Conservation (phyloP, 2,113 vertebrate species). For the Stegostoma tigrinum region DNA sequence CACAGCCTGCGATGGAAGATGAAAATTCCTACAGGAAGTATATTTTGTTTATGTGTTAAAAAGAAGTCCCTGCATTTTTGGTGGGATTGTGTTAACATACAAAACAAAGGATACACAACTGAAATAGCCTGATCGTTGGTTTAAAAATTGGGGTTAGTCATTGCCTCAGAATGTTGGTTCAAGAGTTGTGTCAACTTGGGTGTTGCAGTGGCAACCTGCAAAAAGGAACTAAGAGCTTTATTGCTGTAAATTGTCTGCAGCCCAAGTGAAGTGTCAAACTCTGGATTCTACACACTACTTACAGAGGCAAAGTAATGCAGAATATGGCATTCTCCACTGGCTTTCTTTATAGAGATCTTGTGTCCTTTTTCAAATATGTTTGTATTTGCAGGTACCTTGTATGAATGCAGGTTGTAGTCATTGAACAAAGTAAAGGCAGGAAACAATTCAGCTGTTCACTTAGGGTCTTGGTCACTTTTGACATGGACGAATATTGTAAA, state of each 20-base stretch:
- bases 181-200: neutral
- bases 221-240: neutral
- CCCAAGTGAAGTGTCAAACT: constrained; percentile 25
- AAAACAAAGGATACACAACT: neutral
- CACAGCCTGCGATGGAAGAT: constrained; percentile 13
- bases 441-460: neutral
- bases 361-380: neutral
- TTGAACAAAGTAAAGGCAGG: neutral
- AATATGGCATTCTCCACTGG: no score
- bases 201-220: neutral
- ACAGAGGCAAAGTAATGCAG: neutral
- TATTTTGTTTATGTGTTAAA: neutral
- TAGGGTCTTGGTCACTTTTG: neutral
- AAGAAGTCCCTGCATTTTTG: neutral
- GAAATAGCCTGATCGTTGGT: neutral
- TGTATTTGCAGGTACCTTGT: constrained; percentile 7
- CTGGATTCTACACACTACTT: neutral
- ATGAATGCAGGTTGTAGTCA: neutral
- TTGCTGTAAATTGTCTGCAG: neutral
- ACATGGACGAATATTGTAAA: neutral
- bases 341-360: neutral
- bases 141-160: neutral
- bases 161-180: neutral
- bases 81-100: neutral
- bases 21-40: constrained; percentile 25